phyloP scores from a whole-genome alignment of 2,113 vertebrate genomes.

The Osmerus eperlanus region DNA sequence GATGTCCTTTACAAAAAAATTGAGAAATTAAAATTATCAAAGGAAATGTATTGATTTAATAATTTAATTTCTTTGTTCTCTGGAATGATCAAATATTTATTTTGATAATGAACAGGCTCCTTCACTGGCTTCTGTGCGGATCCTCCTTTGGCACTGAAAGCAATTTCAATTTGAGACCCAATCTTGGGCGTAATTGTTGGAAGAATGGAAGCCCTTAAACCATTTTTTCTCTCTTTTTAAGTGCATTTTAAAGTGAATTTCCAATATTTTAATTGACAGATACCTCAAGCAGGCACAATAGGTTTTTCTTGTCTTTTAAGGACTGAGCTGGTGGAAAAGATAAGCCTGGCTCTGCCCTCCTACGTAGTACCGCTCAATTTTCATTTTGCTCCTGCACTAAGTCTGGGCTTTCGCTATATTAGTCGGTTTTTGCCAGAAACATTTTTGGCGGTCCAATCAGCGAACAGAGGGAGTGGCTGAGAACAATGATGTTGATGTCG shows the following conservation, averaged over 20 bases:
- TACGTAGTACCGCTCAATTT: too few species aligned
- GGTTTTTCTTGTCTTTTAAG: neutral
- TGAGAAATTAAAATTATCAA: conserved; percentile 37
- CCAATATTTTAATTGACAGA: conserved; percentile 23
- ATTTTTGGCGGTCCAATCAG: too few species aligned
- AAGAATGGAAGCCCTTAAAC: conserved; percentile 37
- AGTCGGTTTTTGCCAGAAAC: too few species aligned
- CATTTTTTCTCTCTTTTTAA: conserved; percentile 30
- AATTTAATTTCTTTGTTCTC: conserved; percentile 44
- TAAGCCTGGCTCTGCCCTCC: too few species aligned
- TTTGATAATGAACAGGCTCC: conserved; percentile 48
- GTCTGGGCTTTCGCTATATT: too few species aligned
- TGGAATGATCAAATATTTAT: conserved; percentile 50
- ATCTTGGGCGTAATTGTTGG: conserved; percentile 37
- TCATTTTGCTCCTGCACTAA: too few species aligned
- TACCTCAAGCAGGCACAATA: conserved; percentile 17
- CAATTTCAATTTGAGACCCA: conserved; percentile 56
- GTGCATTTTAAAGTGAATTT: conserved; percentile 37
- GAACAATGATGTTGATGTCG: too few species aligned
- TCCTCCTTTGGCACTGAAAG: conserved; percentile 36
- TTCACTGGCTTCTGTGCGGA: conserved; percentile 27
- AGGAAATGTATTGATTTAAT: conserved; percentile 43
- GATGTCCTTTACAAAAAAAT: conserved; percentile 51
- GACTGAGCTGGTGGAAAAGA: neutral
- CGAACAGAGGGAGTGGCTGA: too few species aligned